Evolutionary conservation across 2,888 invertebrate genomes (phyloP).

Genomic region (Agrochola circellaris): DNA sequence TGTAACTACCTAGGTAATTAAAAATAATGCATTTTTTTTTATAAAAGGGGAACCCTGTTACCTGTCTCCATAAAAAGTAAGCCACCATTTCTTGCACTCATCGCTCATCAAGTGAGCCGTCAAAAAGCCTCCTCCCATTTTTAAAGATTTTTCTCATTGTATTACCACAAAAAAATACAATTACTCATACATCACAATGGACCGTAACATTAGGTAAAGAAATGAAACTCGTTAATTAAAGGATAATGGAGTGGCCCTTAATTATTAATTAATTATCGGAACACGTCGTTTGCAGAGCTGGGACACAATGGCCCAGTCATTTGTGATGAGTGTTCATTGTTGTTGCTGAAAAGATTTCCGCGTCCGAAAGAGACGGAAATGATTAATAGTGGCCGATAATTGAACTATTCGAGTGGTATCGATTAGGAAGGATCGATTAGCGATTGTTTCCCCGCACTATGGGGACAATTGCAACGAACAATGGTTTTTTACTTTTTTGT

Average conservation of each 20-base stretch:
- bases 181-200: conserved; percentile 59
- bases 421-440: conserved; percentile 62
- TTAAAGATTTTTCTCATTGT: conserved; percentile 46
- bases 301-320: conserved; percentile 71
- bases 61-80: conserved; percentile 10
- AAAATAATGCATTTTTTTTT: not conserved
- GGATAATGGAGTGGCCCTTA: conserved; percentile 76
- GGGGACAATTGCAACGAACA: conserved; percentile 48
- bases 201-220: conserved; percentile 62
- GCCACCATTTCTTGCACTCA: conserved; percentile 19
- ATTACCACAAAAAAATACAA: conserved; percentile 46
- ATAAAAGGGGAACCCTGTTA: not conserved
- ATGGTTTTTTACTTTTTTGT: conserved; percentile 48
- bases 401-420: conserved; percentile 67
- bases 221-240: conserved; percentile 71
- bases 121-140: conserved; percentile 30
- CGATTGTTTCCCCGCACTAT: conserved; percentile 59
- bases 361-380: conserved; percentile 63
- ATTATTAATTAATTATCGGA: conserved; percentile 81
- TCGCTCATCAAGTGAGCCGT: conserved; percentile 36
- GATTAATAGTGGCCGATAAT: conserved; percentile 67
- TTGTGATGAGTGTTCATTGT: conserved; percentile 74
- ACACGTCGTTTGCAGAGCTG: conserved; percentile 73
- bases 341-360: conserved; percentile 69
- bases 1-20: not conserved